These are phyloP conservation scores for Bombus turneri DNA, from an alignment of 1,140 invertebrate species.

Conservation along the genomic window DNA sequence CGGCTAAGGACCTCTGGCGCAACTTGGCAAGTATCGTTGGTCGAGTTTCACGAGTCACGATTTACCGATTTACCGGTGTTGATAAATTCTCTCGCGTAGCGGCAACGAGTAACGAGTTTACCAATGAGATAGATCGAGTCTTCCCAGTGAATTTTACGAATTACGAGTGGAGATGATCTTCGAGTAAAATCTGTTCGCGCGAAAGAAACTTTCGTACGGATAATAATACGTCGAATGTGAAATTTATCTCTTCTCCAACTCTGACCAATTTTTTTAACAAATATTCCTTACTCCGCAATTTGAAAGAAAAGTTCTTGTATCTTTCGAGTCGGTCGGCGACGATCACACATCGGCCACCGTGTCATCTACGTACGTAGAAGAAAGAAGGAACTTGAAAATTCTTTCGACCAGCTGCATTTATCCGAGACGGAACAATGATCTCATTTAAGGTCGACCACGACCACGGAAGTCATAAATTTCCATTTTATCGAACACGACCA, in stretches of 20 bases:
- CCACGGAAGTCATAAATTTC: constrained; percentile 48
- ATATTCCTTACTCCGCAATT: background rate
- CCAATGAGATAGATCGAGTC: too few relatives aligned
- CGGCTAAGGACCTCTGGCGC: background rate
- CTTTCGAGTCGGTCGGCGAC: too few relatives aligned
- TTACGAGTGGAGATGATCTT: too few relatives aligned
- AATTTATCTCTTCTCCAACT: background rate
- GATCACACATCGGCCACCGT: too few relatives aligned
- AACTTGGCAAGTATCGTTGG: too few relatives aligned
- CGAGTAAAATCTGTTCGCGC: too few relatives aligned
- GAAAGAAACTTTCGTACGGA: too few relatives aligned
- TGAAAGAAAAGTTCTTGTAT: background rate
- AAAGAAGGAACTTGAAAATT: background rate
- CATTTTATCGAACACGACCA: constrained; percentile 36
- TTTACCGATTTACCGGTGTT: background rate
- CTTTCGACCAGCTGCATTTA: background rate
- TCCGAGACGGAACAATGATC: constrained; percentile 35
- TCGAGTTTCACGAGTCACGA: background rate
- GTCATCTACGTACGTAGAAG: too few relatives aligned
- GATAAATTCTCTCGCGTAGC: background rate
- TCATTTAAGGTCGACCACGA: constrained; percentile 25
- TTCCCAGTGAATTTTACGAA: too few relatives aligned
- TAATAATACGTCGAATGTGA: too few relatives aligned
- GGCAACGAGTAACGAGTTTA: too few relatives aligned
- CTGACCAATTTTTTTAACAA: background rate